Conservation (phyloP, 1,140 invertebrate genomes). For the Orius insidiosus region DNA sequence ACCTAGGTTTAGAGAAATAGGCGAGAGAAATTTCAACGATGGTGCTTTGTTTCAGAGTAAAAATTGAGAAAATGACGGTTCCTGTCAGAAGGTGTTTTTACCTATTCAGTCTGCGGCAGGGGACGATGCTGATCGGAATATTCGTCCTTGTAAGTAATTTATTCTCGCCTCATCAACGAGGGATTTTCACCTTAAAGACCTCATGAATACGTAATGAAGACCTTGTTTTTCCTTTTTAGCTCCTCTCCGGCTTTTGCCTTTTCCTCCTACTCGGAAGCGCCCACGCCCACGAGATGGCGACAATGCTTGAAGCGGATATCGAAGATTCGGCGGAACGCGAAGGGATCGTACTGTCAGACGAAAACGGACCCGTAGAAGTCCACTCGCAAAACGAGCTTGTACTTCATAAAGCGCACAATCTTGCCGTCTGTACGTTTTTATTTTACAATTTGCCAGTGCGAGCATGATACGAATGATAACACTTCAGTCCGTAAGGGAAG, state of each 20-base stretch:
- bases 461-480: no score
- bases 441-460: no score
- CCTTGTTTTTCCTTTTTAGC: slow-evolving; percentile 20
- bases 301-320: slow-evolving; percentile 31
- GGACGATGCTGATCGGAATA: slow-evolving; percentile 31
- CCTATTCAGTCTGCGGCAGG: slow-evolving; percentile 30
- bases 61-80: slow-evolving; percentile 12
- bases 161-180: not conserved
- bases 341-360: slow-evolving; percentile 22
- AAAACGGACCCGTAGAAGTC: slow-evolving; percentile 5
- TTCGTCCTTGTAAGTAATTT: slow-evolving; percentile 27
- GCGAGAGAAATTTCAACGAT: no score
- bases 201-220: not conserved
- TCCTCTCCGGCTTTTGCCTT: slow-evolving; percentile 29
- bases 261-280: slow-evolving; percentile 28
- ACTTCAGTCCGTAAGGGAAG: no score
- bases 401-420: slow-evolving; percentile 28
- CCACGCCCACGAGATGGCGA: slow-evolving; percentile 29
- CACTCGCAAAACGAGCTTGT: slow-evolving; percentile 28
- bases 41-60: not conserved
- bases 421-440: slow-evolving; percentile 20
- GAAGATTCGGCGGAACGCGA: slow-evolving; percentile 16
- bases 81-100: slow-evolving; percentile 24
- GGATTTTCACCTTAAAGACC: not conserved
- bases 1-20: no score